These are phyloP conservation scores for Tetramorium simillimum DNA, from an alignment of 1,140 invertebrate species.

Conservation along the genomic window DNA sequence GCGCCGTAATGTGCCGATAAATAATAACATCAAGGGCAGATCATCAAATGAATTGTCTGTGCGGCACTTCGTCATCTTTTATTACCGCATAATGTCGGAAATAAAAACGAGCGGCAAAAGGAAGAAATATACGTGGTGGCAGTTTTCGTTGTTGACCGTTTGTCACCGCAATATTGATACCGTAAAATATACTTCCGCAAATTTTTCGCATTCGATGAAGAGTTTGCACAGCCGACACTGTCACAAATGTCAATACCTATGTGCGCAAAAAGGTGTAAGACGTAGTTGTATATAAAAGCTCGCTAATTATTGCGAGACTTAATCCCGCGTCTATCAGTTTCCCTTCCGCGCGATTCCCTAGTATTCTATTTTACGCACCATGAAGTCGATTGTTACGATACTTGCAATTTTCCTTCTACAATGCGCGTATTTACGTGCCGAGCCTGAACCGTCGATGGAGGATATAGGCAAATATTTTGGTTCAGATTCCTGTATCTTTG, in stretches of 20 bases:
- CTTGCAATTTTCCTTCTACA: background rate
- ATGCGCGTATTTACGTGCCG: background rate
- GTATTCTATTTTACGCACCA: background rate
- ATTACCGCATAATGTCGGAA: background rate
- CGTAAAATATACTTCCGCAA: background rate
- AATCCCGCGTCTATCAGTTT: background rate
- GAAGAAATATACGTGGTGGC: background rate
- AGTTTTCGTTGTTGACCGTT: background rate
- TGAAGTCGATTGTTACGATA: background rate
- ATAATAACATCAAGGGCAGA: background rate
- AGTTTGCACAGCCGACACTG: slow-evolving; percentile 29
- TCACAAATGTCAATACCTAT: slow-evolving; percentile 6
- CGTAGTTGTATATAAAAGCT: background rate
- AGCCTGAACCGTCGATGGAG: background rate
- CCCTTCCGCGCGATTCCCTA: background rate
- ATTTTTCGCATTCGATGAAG: background rate
- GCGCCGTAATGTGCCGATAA: background rate
- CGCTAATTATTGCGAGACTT: background rate
- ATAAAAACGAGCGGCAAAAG: background rate
- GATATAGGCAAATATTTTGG: background rate
- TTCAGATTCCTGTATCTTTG: background rate
- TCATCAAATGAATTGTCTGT: background rate
- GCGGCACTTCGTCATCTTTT: slow-evolving; percentile 5
- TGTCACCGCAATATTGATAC: background rate
- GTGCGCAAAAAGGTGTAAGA: background rate